Evolutionary conservation across 2,888 invertebrate genomes (phyloP), one percentile per base, ranked within the genome.

Genomic region (Ophion slaviceki): DNA sequence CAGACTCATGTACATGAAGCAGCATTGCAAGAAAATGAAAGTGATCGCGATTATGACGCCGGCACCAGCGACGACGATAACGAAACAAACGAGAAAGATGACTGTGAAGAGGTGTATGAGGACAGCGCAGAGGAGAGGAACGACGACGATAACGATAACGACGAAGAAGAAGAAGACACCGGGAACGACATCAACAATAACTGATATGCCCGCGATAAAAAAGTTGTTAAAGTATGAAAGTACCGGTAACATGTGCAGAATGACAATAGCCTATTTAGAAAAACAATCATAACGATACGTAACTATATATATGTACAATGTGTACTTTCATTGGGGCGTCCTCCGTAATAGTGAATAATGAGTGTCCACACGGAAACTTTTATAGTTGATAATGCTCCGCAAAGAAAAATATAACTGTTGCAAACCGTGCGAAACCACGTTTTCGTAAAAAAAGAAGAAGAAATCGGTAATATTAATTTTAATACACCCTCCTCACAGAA

Each of bases 1-100:
- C 76, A 20, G 40, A 57, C 71, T 72, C 66, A 32, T 36, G 40
- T 2, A 32, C 28, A 53, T 11, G 53, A 71, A 68, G 67, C 67
- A 71, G 57, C 53, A 74, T 74, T 40, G 74, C 20, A 74, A 61
- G 40, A 40, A 74, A 36, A 14, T 59, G 36, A 61, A 67, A 75
- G 47, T 75, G 36, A 53, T 67, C n/a, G 57, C 66, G 32, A 66
- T 77, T 28, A 77, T 77, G 76, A 67, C 67, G 76, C 67, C 57
- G 53, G 57, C 57, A 53, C 32, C 76, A 57, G 57, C 76, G 57
- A 76, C 40, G 74, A 70, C 7, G 70, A 40, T 32, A 66, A 66
- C 32, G 66, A 17, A 68, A 45, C 8, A 68, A 68, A 68, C 68
- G 40, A 45, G 45, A 45, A n/a, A 68, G 20, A 68, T 68, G 40